phyloP scores from a whole-genome alignment of 2,888 invertebrate species.

The Brassicogethes aeneus region DNA sequence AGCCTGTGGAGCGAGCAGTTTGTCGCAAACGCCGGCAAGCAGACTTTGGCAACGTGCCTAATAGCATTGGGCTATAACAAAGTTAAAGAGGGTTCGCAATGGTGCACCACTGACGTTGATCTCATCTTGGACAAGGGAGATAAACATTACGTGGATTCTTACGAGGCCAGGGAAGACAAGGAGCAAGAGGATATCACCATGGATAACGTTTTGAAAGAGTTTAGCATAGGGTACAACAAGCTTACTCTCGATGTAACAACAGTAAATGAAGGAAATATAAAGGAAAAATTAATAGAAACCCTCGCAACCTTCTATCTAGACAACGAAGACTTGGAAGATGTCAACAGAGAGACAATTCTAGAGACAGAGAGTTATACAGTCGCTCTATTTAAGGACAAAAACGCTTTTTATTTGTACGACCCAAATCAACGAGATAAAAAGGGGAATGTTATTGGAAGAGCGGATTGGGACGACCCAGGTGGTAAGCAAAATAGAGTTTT shows the following conservation, averaged over 20 bases:
- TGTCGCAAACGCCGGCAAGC: conserved; percentile 31
- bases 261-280: conserved; percentile 16
- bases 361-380: conserved; percentile 28
- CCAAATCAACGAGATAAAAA: conserved; percentile 31
- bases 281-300: conserved; percentile 17
- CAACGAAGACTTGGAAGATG: conserved; percentile 7
- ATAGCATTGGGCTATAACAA: conserved; percentile 32
- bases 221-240: conserved; percentile 34
- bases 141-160: too few relatives aligned
- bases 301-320: conserved; percentile 11
- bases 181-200: conserved; percentile 21
- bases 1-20: conserved; percentile 15
- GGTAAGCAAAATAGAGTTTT: too few relatives aligned
- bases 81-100: conserved; percentile 27
- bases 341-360: conserved; percentile 23
- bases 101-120: conserved; percentile 32
- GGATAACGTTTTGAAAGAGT: conserved; percentile 29
- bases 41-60: conserved; percentile 35
- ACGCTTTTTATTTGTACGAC: conserved; percentile 33
- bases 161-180: background rate
- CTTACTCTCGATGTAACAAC: conserved; percentile 17
- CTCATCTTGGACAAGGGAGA: conserved; percentile 34
- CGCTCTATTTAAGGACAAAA: conserved; percentile 32
- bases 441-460: conserved; percentile 33
- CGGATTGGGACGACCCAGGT: conserved; percentile 31